Conservation (phyloP, 2,888 invertebrate species). For the Euplagia quadripunctaria region DNA sequence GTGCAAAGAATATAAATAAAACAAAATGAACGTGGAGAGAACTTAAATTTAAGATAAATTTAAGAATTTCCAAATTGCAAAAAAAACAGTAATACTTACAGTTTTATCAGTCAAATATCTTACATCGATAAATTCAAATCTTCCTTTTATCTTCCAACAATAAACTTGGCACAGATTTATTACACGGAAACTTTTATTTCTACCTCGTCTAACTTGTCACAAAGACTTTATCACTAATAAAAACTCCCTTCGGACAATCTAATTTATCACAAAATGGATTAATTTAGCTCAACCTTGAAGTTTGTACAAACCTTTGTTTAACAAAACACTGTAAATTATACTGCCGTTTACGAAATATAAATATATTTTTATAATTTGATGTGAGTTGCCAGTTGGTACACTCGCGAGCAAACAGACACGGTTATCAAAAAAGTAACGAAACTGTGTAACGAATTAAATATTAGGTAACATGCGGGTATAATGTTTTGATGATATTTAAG, state of each 20-base stretch:
- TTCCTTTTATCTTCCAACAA: conserved; percentile 13
- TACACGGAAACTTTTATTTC: conserved; percentile 14
- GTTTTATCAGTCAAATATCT: conserved; percentile 2
- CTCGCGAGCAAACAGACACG: neutral
- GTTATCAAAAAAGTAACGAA: neutral
- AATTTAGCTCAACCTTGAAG: conserved; percentile 35
- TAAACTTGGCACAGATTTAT: conserved; percentile 15
- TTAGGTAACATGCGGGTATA: neutral
- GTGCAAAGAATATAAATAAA: no score
- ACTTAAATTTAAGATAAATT: no score
- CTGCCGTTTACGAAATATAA: conserved; percentile 41
- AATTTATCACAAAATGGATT: conserved; percentile 36
- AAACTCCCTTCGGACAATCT: conserved; percentile 29
- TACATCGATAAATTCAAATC: neutral
- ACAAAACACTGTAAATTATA: conserved; percentile 34
- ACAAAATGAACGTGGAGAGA: no score
- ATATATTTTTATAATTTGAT: conserved; percentile 10
- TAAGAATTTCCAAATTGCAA: neutral
- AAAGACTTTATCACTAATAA: conserved; percentile 12
- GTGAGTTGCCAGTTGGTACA: neutral
- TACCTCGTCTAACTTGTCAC: conserved; percentile 12
- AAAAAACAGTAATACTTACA: neutral
- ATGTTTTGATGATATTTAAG: no score
- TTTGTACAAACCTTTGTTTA: conserved; percentile 32
- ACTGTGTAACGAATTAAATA: neutral